A percentile compares a stretch with the other conserved stretches of the same genome.
phyloP scores from a whole-genome alignment of 2,797 vertebrate species.

The Hozukius guyotensis region DNA sequence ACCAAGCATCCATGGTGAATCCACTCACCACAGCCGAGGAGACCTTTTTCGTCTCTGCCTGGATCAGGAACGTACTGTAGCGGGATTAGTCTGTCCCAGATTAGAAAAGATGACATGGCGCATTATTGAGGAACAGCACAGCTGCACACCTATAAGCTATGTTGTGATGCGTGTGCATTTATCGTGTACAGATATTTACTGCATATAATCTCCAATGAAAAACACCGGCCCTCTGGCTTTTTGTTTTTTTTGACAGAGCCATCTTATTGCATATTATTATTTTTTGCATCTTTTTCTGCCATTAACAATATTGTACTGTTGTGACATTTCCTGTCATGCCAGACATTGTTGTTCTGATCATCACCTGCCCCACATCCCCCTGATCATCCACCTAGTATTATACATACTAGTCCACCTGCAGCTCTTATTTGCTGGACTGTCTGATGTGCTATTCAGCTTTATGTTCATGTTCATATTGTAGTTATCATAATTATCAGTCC shows the following conservation, averaged over 20 bases:
- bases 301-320: not conserved
- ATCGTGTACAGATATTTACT: slow-evolving; percentile 20
- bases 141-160: slow-evolving; percentile 29
- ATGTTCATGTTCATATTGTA: not conserved
- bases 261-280: too few relatives aligned
- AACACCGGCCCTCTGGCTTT: not conserved
- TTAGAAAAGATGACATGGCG: slow-evolving; percentile 72
- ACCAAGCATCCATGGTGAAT: slow-evolving; percentile 23
- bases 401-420: not conserved
- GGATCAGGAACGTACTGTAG: slow-evolving; percentile 38
- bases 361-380: not conserved
- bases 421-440: not conserved
- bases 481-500: not conserved
- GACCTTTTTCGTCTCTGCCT: slow-evolving; percentile 18
- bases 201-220: slow-evolving; percentile 1
- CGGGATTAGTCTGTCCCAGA: slow-evolving; percentile 74
- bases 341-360: not conserved
- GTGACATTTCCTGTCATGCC: not conserved
- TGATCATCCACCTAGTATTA: not conserved
- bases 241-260: not conserved
- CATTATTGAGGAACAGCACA: slow-evolving; percentile 37
- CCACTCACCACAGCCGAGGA: not conserved
- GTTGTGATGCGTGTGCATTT: slow-evolving; percentile 36
- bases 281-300: not conserved
- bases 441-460: not conserved